phyloP scores from a whole-genome alignment of 2,888 invertebrate species.

The Argynnis bischoffii region DNA sequence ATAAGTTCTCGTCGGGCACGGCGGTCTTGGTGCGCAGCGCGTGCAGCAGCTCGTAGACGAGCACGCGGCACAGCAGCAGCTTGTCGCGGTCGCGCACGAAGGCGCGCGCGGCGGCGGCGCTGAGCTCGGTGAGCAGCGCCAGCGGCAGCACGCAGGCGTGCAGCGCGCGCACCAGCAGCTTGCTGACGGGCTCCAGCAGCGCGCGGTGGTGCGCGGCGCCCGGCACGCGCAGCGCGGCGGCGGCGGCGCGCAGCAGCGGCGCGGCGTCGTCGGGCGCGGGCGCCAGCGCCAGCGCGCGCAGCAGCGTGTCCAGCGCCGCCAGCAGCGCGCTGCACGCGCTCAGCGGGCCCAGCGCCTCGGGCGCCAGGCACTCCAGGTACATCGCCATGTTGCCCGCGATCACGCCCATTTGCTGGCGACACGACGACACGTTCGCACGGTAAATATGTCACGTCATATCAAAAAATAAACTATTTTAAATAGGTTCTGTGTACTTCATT shows the following conservation, averaged over 20 bases:
- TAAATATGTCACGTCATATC: too few relatives aligned
- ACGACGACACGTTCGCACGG: conserved; percentile 41
- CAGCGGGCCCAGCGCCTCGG: conserved; percentile 88
- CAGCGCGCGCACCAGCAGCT: conserved; percentile 95
- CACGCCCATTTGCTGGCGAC: conserved; percentile 84
- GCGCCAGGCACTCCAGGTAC: conserved; percentile 95
- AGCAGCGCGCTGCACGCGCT: conserved; percentile 89
- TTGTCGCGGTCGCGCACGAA: conserved; percentile 97
- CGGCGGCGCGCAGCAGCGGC: conserved; percentile 88
- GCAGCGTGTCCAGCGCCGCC: conserved; percentile 92
- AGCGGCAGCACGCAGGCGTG: conserved; percentile 93
- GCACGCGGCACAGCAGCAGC: conserved; percentile 93
- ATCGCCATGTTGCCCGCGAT: conserved; percentile 95
- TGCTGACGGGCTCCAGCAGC: conserved; percentile 96
- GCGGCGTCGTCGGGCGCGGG: conserved; percentile 87
- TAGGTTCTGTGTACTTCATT: too few relatives aligned
- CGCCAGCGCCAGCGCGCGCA: conserved; percentile 88
- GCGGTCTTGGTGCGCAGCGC: conserved; percentile 97
- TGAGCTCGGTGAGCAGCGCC: conserved; percentile 91
- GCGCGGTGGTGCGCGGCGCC: conserved; percentile 85
- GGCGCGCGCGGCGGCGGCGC: conserved; percentile 93
- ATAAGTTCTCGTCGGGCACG: conserved; percentile 96
- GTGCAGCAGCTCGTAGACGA: conserved; percentile 96
- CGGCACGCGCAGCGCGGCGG: conserved; percentile 91
- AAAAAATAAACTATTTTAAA: too few relatives aligned